These are phyloP conservation scores for Drosophila conformis DNA, from an alignment of 2,888 invertebrate species.

Conservation along the genomic window DNA sequence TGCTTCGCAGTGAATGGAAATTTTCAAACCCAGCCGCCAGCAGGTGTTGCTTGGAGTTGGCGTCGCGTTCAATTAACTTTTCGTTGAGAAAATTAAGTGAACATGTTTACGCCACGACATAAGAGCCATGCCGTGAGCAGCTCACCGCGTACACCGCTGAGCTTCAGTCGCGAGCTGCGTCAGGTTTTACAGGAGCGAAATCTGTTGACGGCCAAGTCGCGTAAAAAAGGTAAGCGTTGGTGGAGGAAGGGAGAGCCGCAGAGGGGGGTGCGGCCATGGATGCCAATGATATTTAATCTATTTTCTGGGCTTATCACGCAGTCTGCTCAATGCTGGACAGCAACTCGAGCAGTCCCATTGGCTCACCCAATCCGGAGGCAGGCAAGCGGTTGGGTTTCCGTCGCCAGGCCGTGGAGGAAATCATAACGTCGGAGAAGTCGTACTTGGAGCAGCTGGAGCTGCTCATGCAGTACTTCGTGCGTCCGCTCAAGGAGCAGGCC, in stretches of 20 bases:
- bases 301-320: slow-evolving; percentile 39
- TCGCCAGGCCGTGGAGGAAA: slow-evolving; percentile 88
- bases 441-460: slow-evolving; percentile 89
- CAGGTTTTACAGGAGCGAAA: slow-evolving; percentile 88
- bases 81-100: slow-evolving; percentile 16
- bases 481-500: slow-evolving; percentile 86
- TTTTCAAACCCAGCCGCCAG: slow-evolving; percentile 67
- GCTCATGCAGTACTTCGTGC: slow-evolving; percentile 88
- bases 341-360: slow-evolving; percentile 59
- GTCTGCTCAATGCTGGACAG: slow-evolving; percentile 87
- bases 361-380: slow-evolving; percentile 75
- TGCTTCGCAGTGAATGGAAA: slow-evolving; percentile 25
- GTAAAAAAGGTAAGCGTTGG: slow-evolving; percentile 86
- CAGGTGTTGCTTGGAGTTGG: slow-evolving; percentile 60
- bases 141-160: slow-evolving; percentile 84
- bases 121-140: slow-evolving; percentile 41
- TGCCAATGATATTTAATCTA: not conserved
- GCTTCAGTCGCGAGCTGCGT: slow-evolving; percentile 87
- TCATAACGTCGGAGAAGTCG: slow-evolving; percentile 89
- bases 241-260: not conserved
- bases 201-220: slow-evolving; percentile 87
- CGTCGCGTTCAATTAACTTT: slow-evolving; percentile 58
- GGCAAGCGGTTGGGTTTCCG: slow-evolving; percentile 83
- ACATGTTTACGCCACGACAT: slow-evolving; percentile 80
- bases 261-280: not conserved